phyloP scores from a whole-genome alignment of 2,797 vertebrate genomes.

The Buphagus erythrorhynchus region DNA sequence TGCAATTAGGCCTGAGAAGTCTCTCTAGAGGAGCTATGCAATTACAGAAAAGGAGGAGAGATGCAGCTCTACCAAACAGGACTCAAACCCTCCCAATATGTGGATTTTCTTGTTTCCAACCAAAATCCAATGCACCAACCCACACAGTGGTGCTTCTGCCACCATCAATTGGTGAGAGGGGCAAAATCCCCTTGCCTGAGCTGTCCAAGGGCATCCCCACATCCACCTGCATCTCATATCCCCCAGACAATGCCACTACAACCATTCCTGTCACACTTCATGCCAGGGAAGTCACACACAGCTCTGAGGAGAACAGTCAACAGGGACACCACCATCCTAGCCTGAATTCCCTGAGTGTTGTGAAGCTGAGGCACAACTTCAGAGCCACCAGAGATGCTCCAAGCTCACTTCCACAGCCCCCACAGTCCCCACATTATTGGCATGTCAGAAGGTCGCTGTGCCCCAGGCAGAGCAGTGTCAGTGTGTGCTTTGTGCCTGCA shows the following conservation, averaged over 20 bases:
- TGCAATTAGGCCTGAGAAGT: not conserved
- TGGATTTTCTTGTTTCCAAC: not conserved
- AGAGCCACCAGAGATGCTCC: not conserved
- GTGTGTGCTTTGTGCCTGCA: not conserved
- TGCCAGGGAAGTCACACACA: fast-evolving
- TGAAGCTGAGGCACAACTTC: not conserved
- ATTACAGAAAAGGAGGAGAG: not conserved
- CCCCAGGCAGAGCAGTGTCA: not conserved
- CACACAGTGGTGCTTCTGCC: not conserved
- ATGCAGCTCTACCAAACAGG: not conserved
- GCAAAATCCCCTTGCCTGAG: not conserved
- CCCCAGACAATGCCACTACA: not conserved
- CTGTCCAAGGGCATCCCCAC: not conserved
- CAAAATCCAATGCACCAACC: not conserved
- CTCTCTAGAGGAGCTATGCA: not conserved
- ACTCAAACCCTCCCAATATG: not conserved
- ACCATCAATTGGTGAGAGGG: not conserved
- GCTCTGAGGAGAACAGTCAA: not conserved
- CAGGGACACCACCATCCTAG: not conserved
- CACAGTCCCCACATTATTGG: fast-evolving
- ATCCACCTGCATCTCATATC: fast-evolving
- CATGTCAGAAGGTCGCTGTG: not conserved
- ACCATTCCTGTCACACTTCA: fast-evolving
- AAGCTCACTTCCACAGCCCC: not conserved
- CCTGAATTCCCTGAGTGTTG: not conserved